These are phyloP conservation scores for Galeopterus variegatus DNA, from an alignment of 2,113 vertebrate species.

Conservation along the genomic window DNA sequence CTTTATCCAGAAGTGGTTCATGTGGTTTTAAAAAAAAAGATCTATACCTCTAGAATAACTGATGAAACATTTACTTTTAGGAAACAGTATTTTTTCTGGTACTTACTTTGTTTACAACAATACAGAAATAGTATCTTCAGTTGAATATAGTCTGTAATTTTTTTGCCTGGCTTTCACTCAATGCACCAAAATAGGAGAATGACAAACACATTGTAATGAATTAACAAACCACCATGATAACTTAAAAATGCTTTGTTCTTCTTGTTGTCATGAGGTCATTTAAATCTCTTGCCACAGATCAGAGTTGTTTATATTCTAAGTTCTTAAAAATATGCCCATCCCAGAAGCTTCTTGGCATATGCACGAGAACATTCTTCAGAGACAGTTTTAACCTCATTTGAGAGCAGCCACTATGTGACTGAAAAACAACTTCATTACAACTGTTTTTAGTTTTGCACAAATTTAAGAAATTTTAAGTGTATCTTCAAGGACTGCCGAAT, in stretches of 20 bases:
- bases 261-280: constrained; percentile 81
- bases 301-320: constrained; percentile 82
- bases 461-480: constrained; percentile 47
- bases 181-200: constrained; percentile 72
- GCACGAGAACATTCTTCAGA: constrained; percentile 80
- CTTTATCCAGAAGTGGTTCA: constrained; percentile 49
- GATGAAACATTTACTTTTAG: constrained; percentile 48
- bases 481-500: constrained; percentile 29
- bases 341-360: constrained; percentile 79
- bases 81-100: constrained; percentile 72
- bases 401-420: constrained; percentile 71
- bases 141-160: constrained; percentile 67
- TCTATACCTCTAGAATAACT: constrained; percentile 64
- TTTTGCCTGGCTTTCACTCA: constrained; percentile 70
- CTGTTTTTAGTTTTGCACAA: constrained; percentile 64
- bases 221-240: constrained; percentile 73
- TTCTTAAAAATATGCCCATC: constrained; percentile 82
- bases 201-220: constrained; percentile 77
- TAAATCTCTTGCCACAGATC: constrained; percentile 76
- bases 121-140: constrained; percentile 69
- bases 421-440: constrained; percentile 76
- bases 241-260: constrained; percentile 84
- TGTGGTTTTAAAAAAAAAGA: not conserved
- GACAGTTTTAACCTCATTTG: constrained; percentile 76
- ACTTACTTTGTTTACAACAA: constrained; percentile 67